Evolutionary conservation across 2,113 vertebrate species (phyloP).

Genomic region (Lagopus leucura): DNA sequence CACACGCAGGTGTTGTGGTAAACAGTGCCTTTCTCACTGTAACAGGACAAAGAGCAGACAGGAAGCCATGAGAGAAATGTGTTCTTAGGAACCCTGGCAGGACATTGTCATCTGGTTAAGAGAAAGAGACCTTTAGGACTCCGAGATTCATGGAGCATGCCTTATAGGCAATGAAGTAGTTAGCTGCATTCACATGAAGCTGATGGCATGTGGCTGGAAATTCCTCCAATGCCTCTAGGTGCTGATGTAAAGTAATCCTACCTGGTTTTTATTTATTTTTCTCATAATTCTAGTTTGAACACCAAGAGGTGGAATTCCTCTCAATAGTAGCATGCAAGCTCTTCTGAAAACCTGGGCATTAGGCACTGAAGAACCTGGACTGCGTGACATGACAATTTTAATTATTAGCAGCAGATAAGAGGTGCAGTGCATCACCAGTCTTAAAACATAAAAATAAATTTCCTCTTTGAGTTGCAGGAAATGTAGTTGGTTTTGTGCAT

Average conservation of each 20-base stretch:
- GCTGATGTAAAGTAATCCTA: not conserved
- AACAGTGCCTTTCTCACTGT: not conserved
- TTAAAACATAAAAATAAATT: not conserved
- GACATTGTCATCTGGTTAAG: not conserved
- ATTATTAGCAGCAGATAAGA: not conserved
- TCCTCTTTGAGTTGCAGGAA: not conserved
- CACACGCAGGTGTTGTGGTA: not conserved
- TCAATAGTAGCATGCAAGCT: not conserved
- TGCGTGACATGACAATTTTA: not conserved
- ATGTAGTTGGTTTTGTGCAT: not conserved
- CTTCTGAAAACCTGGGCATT: not conserved
- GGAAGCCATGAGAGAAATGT: not conserved
- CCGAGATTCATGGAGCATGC: not conserved
- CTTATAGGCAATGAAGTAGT: not conserved
- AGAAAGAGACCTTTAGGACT: not conserved
- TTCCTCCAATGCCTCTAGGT: conserved; percentile 12
- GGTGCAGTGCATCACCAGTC: not conserved
- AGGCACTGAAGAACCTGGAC: not conserved
- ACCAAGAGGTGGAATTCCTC: not conserved
- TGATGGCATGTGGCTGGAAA: not conserved
- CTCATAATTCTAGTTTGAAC: not conserved
- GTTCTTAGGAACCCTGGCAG: not conserved
- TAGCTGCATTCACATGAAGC: not conserved
- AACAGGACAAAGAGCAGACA: not conserved
- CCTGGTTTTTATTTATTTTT: not conserved